A percentile compares a stretch with the other conserved stretches of the same genome.
phyloP scores from a whole-genome alignment of 2,888 invertebrate species.

The Agrotis ipsilon region DNA sequence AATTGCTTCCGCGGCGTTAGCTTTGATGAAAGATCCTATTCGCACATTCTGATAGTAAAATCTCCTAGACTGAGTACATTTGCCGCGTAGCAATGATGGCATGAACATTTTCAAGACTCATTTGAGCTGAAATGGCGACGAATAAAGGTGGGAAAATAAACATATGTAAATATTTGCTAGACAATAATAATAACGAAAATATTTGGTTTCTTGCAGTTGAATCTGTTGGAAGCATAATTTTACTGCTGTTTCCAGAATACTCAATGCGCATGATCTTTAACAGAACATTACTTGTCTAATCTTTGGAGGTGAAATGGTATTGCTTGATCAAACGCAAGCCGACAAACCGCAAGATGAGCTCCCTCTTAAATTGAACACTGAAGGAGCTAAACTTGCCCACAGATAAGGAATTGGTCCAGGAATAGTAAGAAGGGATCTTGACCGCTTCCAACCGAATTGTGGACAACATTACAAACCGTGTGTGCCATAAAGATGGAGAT shows the following conservation, averaged over 20 bases:
- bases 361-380: slow-evolving; percentile 30
- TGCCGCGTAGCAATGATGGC: slow-evolving; percentile 45
- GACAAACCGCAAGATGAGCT: slow-evolving; percentile 28
- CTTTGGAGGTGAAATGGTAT: slow-evolving; percentile 20
- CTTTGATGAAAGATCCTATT: slow-evolving; percentile 73
- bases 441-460: slow-evolving; percentile 9
- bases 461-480: slow-evolving; percentile 28
- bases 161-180: slow-evolving; percentile 41
- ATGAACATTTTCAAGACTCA: slow-evolving; percentile 44
- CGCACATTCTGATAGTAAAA: slow-evolving; percentile 61
- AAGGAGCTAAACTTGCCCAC: slow-evolving; percentile 31
- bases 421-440: slow-evolving; percentile 7
- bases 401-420: slow-evolving; percentile 22
- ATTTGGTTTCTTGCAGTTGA: slow-evolving; percentile 8
- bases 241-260: slow-evolving; percentile 24
- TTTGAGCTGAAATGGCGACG: slow-evolving; percentile 39
- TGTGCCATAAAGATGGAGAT: slow-evolving; percentile 49
- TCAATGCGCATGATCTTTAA: slow-evolving; percentile 13
- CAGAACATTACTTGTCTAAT: slow-evolving; percentile 33
- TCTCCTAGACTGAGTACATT: slow-evolving; percentile 52
- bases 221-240: slow-evolving; percentile 10
- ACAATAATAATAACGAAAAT: slow-evolving; percentile 44
- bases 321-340: slow-evolving; percentile 36
- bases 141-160: slow-evolving; percentile 44
- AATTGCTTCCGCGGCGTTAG: slow-evolving; percentile 77